Percentiles rank a stretch among this genome's conserved stretches.
phyloP scores from a whole-genome alignment of 1,140 invertebrate species.

The Cydia splendana region DNA sequence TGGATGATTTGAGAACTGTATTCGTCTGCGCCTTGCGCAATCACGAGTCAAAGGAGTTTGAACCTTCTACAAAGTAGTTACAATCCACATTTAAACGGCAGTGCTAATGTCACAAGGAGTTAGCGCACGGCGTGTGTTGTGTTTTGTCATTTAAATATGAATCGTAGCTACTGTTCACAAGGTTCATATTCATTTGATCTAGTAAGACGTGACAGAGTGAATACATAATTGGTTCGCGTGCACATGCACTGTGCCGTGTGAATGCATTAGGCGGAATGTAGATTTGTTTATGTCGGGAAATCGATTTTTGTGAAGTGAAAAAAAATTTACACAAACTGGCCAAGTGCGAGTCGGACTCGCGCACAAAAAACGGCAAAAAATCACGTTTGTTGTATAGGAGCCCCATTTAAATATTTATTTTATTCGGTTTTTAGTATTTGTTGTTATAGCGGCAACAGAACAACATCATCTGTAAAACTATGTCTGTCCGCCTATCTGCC shows the following conservation, averaged over 20 bases:
- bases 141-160: neutral
- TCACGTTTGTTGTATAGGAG: too few relatives aligned
- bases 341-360: too few relatives aligned
- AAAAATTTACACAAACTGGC: neutral
- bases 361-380: too few relatives aligned
- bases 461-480: too few relatives aligned
- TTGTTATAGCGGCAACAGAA: too few relatives aligned
- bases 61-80: neutral
- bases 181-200: neutral
- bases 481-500: too few relatives aligned
- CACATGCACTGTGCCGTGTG: slow-evolving; percentile 24
- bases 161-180: neutral
- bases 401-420: too few relatives aligned
- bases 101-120: neutral
- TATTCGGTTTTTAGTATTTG: too few relatives aligned
- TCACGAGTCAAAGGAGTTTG: neutral
- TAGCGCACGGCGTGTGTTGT: neutral
- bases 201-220: slow-evolving; percentile 7
- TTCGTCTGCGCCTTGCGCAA: neutral
- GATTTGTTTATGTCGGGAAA: neutral
- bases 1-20: neutral
- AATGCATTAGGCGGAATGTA: slow-evolving; percentile 34
- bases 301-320: neutral
- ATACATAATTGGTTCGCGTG: slow-evolving; percentile 51
- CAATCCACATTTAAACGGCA: neutral